phyloP scores from a whole-genome alignment of 2,797 vertebrate genomes.

The Tachyglossus aculeatus region DNA sequence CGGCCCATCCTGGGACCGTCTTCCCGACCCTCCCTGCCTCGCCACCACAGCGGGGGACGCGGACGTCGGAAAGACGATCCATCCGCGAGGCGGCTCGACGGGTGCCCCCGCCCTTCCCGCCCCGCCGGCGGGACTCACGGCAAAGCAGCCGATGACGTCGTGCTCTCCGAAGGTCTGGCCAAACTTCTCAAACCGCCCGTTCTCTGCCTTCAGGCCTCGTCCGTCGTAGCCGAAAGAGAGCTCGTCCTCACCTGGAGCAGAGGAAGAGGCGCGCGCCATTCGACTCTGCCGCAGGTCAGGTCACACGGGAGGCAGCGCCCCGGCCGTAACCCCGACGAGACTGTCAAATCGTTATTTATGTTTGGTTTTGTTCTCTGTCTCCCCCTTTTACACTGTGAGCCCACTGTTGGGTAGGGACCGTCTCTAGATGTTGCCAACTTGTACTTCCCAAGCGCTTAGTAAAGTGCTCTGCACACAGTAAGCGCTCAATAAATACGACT shows the following conservation, averaged over 20 bases:
- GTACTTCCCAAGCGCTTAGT: too few relatives aligned
- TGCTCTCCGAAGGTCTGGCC: constrained; percentile 84
- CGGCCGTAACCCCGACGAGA: neutral
- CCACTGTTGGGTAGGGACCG: too few relatives aligned
- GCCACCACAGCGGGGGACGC: neutral
- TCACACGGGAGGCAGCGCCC: too few relatives aligned
- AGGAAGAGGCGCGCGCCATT: constrained; percentile 14
- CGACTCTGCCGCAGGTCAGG: too few relatives aligned
- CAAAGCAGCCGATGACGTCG: constrained; percentile 89
- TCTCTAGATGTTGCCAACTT: too few relatives aligned
- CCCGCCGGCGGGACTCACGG: constrained; percentile 73
- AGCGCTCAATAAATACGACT: too few relatives aligned
- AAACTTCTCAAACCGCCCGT: constrained; percentile 79
- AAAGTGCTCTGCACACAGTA: too few relatives aligned
- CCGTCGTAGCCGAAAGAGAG: constrained; percentile 87
- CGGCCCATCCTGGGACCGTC: too few relatives aligned
- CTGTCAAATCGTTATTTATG: too few relatives aligned
- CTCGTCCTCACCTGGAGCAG: constrained; percentile 81
- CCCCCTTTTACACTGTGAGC: too few relatives aligned
- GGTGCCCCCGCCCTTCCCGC: neutral
- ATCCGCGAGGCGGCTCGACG: neutral
- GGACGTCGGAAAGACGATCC: neutral
- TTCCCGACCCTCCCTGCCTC: too few relatives aligned
- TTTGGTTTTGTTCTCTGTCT: too few relatives aligned
- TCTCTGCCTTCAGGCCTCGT: constrained; percentile 79